phyloP scores from a whole-genome alignment of 2,113 vertebrate species.

The Nothoprocta perdicaria region DNA sequence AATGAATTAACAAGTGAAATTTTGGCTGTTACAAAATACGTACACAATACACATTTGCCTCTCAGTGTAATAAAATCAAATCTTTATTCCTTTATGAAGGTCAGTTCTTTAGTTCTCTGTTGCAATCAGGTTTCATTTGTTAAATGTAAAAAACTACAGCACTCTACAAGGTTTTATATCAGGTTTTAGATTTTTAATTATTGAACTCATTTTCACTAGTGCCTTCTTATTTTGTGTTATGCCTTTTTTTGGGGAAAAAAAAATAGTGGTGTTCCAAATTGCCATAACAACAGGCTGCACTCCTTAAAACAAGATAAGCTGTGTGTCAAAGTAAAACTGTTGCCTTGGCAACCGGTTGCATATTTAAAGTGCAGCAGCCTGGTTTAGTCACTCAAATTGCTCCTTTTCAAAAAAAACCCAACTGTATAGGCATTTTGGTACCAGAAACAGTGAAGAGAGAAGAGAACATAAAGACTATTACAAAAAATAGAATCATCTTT shows the following conservation, averaged over 20 bases:
- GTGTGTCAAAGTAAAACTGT: conserved; percentile 75
- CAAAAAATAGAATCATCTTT: not conserved
- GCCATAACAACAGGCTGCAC: conserved; percentile 77
- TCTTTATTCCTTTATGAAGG: not conserved
- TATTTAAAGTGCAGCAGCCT: conserved; percentile 72
- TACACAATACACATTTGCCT: not conserved
- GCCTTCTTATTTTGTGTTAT: not conserved
- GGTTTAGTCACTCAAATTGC: conserved; percentile 75
- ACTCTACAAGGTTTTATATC: not conserved
- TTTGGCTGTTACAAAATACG: not conserved
- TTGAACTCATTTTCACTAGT: not conserved
- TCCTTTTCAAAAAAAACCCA: conserved; percentile 48
- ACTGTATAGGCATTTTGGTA: not conserved
- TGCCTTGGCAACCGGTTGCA: conserved; percentile 73
- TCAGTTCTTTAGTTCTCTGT: not conserved
- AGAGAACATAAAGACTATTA: not conserved
- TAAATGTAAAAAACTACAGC: not conserved
- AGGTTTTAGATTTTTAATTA: not conserved
- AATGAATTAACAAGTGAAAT: not conserved
- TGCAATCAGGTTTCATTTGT: not conserved
- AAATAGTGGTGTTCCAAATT: conserved; percentile 61
- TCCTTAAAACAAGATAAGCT: conserved; percentile 73
- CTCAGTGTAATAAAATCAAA: not conserved
- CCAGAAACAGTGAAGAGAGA: not conserved
- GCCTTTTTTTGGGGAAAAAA: not conserved